Percentiles rank a stretch among this genome's conserved stretches.
These are phyloP conservation scores for Pagetopsis macropterus DNA, from an alignment of 2,797 vertebrate genomes.

Conservation along the genomic window DNA sequence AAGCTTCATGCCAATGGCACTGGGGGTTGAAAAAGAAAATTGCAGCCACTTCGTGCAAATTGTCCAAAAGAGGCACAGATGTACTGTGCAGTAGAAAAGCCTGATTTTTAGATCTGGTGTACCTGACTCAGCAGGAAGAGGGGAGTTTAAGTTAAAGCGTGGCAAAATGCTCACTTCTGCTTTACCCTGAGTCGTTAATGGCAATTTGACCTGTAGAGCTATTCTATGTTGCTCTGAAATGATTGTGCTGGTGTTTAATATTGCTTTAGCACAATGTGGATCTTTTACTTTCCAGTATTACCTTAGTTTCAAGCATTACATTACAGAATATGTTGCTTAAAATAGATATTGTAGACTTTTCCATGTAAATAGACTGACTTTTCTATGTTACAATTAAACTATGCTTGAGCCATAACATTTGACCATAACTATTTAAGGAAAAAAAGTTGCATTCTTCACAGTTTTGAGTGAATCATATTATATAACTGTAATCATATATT, in stretches of 20 bases:
- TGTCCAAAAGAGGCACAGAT: neutral
- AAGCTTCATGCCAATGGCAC: neutral
- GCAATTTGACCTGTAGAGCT: neutral
- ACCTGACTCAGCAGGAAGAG: neutral
- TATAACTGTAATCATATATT: no score
- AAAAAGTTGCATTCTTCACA: no score
- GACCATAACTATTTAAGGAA: no score
- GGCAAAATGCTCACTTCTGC: neutral
- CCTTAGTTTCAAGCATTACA: neutral
- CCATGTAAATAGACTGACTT: neutral
- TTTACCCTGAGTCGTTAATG: neutral
- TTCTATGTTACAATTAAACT: neutral
- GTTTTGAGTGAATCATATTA: no score
- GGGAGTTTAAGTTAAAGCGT: neutral
- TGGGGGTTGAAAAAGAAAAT: neutral
- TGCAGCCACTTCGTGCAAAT: neutral
- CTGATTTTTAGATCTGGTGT: neutral
- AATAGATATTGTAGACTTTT: no score
- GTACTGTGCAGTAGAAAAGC: neutral
- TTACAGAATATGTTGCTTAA: neutral
- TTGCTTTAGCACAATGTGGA: neutral
- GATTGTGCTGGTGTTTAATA: neutral
- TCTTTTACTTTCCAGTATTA: constrained; percentile 6
- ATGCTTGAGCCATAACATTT: no score
- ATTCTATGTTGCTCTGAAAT: neutral